Conservation (phyloP, 2,113 vertebrate species). For the Edolisoma coerulescens region DNA sequence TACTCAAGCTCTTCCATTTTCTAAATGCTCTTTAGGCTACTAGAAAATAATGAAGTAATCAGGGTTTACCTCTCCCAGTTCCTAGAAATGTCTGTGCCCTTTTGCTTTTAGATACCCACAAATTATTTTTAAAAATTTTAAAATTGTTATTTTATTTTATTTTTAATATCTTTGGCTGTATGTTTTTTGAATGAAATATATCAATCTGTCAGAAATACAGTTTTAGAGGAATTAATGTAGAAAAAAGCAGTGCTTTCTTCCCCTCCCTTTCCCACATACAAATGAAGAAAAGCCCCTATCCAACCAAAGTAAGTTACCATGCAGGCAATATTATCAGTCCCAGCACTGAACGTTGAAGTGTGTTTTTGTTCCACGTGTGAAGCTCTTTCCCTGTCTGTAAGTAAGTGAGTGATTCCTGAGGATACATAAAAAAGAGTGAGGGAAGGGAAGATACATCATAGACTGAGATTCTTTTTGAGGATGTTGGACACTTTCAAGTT, state of each 20-base stretch:
- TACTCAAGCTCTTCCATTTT: neutral
- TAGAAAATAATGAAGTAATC: neutral
- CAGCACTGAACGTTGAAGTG: neutral
- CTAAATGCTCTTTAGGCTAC: neutral
- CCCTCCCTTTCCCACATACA: neutral
- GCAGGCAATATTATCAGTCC: neutral
- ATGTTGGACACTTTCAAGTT: fast-evolving
- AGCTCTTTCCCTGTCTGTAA: neutral
- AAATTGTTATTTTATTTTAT: neutral
- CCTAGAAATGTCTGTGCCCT: neutral
- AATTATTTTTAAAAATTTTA: no score
- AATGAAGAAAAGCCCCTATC: neutral
- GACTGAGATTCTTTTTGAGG: neutral
- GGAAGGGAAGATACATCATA: neutral
- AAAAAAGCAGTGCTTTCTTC: neutral
- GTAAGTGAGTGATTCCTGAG: neutral
- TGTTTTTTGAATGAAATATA: neutral
- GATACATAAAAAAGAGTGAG: neutral
- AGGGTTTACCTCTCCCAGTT: neutral
- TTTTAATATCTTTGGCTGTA: neutral
- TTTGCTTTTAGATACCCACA: neutral
- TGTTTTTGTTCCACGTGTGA: neutral
- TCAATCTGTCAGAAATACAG: neutral
- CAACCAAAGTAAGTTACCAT: neutral
- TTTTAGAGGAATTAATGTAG: neutral